A percentile compares a stretch with the other conserved stretches of the same genome.
phyloP scores from a whole-genome alignment of 2,113 vertebrate species.

The Pseudonaja textilis region DNA sequence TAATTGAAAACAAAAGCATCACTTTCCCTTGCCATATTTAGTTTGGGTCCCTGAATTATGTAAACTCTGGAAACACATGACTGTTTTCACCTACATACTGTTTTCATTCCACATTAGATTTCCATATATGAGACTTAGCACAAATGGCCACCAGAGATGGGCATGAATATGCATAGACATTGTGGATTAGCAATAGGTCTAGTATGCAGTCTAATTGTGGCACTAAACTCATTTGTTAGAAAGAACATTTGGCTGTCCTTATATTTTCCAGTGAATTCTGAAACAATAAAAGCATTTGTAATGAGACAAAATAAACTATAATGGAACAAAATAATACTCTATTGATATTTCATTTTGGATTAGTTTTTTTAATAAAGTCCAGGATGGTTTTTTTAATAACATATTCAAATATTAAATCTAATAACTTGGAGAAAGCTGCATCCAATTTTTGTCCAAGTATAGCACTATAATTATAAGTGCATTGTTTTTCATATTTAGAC shows the following conservation, averaged over 20 bases:
- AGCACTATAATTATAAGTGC: constrained; percentile 35
- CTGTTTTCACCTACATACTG: neutral
- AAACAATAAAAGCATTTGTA: constrained; percentile 38
- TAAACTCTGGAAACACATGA: neutral
- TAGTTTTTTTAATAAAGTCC: constrained; percentile 21
- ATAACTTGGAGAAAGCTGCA: constrained; percentile 14
- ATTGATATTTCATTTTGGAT: constrained; percentile 21
- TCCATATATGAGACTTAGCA: constrained; percentile 5
- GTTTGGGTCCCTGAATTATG: neutral
- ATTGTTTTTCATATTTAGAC: constrained; percentile 23
- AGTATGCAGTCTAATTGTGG: constrained; percentile 29
- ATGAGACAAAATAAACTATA: constrained; percentile 28
- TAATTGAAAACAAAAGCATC: neutral
- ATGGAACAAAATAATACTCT: neutral
- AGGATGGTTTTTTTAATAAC: constrained; percentile 29
- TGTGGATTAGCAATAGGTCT: neutral
- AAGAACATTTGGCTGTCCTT: constrained; percentile 40
- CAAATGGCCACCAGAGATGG: constrained; percentile 32
- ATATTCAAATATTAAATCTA: constrained; percentile 5
- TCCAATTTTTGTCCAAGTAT: constrained; percentile 40
- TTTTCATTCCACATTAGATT: constrained; percentile 25
- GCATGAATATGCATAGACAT: constrained; percentile 16
- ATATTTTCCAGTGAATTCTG: constrained; percentile 2
- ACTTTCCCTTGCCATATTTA: neutral
- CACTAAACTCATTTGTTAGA: constrained; percentile 31